Conservation (phyloP, 2,797 vertebrate species). For the Gymnocypris eckloni region DNA sequence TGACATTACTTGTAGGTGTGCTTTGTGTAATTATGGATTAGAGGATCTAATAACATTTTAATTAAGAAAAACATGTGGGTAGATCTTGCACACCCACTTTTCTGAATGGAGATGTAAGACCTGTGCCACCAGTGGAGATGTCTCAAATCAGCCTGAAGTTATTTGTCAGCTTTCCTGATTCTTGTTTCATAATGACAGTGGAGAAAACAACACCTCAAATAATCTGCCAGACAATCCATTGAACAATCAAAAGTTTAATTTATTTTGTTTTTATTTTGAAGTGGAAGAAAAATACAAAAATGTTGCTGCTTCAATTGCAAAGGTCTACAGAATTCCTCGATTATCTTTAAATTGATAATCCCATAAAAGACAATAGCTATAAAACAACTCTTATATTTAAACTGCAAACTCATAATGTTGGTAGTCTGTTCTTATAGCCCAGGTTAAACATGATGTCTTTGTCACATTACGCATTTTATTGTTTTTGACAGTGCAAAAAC, state of each 20-base stretch:
- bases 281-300: neutral
- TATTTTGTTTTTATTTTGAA: neutral
- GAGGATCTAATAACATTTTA: neutral
- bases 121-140: neutral
- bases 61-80: neutral
- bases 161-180: neutral
- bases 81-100: slow-evolving; percentile 17
- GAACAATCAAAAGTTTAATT: neutral
- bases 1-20: neutral
- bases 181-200: neutral
- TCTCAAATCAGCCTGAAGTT: slow-evolving; percentile 13
- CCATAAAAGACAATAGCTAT: slow-evolving; percentile 63
- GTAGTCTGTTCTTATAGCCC: neutral
- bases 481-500: neutral
- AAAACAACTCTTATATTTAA: slow-evolving; percentile 54
- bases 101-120: neutral
- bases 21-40: neutral
- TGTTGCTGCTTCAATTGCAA: neutral
- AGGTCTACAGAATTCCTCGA: slow-evolving; percentile 32
- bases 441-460: neutral
- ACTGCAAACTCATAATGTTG: neutral
- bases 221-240: neutral
- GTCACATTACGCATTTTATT: neutral
- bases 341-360: slow-evolving; percentile 62
- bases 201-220: neutral